Conservation (phyloP, 2,113 vertebrate species). For the Ictalurus furcatus region DNA sequence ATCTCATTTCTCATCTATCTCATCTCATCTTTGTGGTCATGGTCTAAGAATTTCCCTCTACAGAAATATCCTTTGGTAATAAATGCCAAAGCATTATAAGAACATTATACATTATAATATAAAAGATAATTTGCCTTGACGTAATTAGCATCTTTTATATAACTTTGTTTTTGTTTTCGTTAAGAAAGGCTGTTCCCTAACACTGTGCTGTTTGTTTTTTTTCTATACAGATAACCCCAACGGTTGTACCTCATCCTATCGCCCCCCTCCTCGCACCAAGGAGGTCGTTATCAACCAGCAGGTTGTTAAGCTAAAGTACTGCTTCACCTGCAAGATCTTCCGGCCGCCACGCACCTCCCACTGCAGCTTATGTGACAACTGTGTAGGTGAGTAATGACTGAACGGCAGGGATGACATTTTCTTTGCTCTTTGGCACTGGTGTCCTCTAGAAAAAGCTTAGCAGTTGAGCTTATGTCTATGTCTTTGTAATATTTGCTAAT, state of each 20-base stretch:
- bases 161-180: background rate
- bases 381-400: constrained; percentile 79
- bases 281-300: constrained; percentile 92
- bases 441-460: background rate
- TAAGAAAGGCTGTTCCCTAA: background rate
- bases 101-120: background rate
- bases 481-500: background rate
- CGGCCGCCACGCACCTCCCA: constrained; percentile 91
- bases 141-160: background rate
- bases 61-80: background rate
- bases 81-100: background rate
- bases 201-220: background rate
- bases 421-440: background rate
- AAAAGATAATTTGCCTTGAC: background rate
- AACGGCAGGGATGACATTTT: background rate
- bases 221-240: constrained; percentile 74
- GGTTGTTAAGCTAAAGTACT: constrained; percentile 93
- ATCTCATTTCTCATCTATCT: background rate
- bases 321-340: constrained; percentile 98
- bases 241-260: constrained; percentile 80
- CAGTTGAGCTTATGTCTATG: background rate
- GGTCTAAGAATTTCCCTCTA: background rate
- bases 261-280: constrained; percentile 85
- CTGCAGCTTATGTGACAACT: constrained; percentile 97
- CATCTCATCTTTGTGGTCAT: background rate